Evolutionary conservation across 2,113 vertebrate species (phyloP), one percentile per base, ranked within the genome.

Genomic region (Natator depressus): DNA sequence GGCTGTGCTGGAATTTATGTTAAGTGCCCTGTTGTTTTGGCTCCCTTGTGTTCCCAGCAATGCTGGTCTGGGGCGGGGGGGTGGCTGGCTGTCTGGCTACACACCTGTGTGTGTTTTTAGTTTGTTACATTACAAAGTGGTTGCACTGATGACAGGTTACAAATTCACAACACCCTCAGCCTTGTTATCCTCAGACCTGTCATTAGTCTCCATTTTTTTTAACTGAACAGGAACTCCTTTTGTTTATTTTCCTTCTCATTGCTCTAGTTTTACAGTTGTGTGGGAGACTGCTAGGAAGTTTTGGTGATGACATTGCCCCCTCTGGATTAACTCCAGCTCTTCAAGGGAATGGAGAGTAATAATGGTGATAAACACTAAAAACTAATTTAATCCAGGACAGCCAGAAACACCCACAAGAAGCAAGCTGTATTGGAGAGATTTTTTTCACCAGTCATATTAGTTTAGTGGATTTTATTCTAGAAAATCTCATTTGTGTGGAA

Each of bases 371-470:
- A 76, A 16, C 78, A 59, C 83, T 25, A 47, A 19, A 19, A 11
- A 27, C 2, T 27, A 46, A 76, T 76, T 76, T 80, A 10, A 16
- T 90, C 72, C 31, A 50, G 38, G 85, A 8, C 5, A 51, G 51
- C 8, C 79, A 75, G 59, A 4, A 50, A n/a, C 8, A 27, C 24
- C 22, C 11, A 47, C 13, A 13, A 29, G 42, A 25, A 80, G 65
- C 59, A 78, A 0, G 0, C 4, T 14, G 8, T 12, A 5, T 1
- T 46, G 2, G n/a, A 24, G 38, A 27, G 1, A 1, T n/a, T 89
- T 87, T 62, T 31, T 84, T n/a, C 53, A 57, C 62, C 38, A 78
- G 54, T 35, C 22, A 76, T 72, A 9, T 14, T 14, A 11, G 3
- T 1, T 80, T 20, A 25, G 38, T 12, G 42, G 3, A 14, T 42